phyloP scores from a whole-genome alignment of 1,140 invertebrate genomes.

The Araneus ventricosus region DNA sequence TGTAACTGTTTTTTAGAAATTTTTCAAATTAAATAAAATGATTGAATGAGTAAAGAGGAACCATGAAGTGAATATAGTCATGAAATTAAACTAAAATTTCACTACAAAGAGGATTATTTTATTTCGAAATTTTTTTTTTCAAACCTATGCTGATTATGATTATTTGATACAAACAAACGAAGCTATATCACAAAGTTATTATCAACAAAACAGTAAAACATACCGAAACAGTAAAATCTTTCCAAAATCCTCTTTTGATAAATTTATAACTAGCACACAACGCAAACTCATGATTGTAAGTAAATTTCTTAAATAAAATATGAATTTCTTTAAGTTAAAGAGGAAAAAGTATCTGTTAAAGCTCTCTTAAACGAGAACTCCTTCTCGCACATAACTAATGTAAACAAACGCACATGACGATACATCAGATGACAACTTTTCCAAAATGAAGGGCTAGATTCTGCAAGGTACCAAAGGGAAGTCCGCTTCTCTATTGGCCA shows the following conservation, averaged over 20 bases:
- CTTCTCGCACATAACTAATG: neutral
- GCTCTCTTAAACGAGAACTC: neutral
- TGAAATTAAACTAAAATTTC: too few species aligned
- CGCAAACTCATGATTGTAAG: slow-evolving; percentile 6
- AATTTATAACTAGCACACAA: slow-evolving; percentile 10
- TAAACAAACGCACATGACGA: slow-evolving; percentile 1
- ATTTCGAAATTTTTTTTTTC: too few species aligned
- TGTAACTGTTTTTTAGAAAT: too few species aligned
- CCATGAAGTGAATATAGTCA: too few species aligned
- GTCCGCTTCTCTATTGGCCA: too few species aligned
- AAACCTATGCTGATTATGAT: neutral
- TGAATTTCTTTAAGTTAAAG: neutral
- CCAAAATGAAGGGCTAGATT: too few species aligned
- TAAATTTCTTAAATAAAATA: neutral
- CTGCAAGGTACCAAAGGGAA: too few species aligned
- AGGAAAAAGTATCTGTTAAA: neutral
- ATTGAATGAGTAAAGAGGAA: too few species aligned
- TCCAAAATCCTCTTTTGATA: slow-evolving; percentile 24
- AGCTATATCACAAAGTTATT: too few species aligned
- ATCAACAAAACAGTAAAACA: neutral
- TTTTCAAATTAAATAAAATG: too few species aligned
- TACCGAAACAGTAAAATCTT: slow-evolving; percentile 48
- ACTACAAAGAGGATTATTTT: too few species aligned
- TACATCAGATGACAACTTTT: neutral
- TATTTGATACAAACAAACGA: too few species aligned